Conservation (phyloP, 2,113 vertebrate species). For the Clarias macrocephalus region DNA sequence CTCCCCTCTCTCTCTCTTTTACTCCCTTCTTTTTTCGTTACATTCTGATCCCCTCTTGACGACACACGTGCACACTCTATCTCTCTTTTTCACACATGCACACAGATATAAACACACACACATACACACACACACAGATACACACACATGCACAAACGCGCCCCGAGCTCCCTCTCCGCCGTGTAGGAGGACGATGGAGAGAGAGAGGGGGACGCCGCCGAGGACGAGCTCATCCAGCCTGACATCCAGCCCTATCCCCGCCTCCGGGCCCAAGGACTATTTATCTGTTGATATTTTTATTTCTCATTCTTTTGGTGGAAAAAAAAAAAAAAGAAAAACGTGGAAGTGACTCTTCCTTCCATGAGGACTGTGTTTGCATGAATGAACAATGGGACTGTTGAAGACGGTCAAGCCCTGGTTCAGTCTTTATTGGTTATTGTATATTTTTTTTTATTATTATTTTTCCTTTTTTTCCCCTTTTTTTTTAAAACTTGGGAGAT, state of each 20-base stretch:
- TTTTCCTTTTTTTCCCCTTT: constrained; percentile 2
- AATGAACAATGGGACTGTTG: constrained; percentile 54
- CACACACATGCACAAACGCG: not conserved
- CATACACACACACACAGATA: not conserved
- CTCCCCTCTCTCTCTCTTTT: constrained; percentile 19
- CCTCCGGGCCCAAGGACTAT: constrained; percentile 53
- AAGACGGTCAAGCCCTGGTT: constrained; percentile 47
- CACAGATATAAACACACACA: not conserved
- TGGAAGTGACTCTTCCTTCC: constrained; percentile 41
- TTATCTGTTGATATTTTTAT: constrained; percentile 51
- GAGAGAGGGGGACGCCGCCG: constrained; percentile 29
- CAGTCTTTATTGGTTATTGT: constrained; percentile 18
- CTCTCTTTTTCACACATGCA: not conserved
- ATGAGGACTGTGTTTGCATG: constrained; percentile 54
- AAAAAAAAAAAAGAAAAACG: constrained; percentile 23
- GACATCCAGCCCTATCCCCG: constrained; percentile 39
- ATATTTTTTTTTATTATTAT: constrained; percentile 18
- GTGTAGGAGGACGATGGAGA: constrained; percentile 38
- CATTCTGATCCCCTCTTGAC: not conserved
- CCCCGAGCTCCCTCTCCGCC: constrained; percentile 10
- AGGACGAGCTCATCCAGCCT: constrained; percentile 22
- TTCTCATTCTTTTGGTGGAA: constrained; percentile 41
- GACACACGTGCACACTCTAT: not conserved
- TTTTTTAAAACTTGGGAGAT: constrained; percentile 43
- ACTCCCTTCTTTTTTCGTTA: not conserved